Evolutionary conservation across 2,113 vertebrate genomes (phyloP).

Genomic region (Syrmaticus mikado): DNA sequence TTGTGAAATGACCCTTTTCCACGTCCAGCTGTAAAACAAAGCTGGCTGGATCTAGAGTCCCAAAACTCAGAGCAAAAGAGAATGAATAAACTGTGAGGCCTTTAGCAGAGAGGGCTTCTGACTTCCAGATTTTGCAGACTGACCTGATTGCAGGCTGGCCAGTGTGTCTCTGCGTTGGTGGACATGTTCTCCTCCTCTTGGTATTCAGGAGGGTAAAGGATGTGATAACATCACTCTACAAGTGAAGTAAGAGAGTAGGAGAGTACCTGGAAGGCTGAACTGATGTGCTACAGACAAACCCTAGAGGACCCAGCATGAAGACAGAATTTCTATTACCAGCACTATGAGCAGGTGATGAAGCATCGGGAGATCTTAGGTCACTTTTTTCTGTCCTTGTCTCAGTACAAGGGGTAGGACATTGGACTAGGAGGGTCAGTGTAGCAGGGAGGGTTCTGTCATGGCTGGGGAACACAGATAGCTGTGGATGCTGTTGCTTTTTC

Average conservation of each 20-base stretch:
- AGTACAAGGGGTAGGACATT: not conserved
- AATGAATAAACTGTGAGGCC: not conserved
- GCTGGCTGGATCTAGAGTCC: conserved; percentile 23
- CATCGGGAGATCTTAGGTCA: not conserved
- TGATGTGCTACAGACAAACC: not conserved
- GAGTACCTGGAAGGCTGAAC: not conserved
- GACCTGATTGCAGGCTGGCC: not conserved
- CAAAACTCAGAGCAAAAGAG: conserved; percentile 37
- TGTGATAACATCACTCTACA: not conserved
- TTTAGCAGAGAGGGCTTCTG: not conserved
- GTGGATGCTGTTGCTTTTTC: not conserved
- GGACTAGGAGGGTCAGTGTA: not conserved
- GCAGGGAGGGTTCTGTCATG: not conserved
- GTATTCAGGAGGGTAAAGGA: not conserved
- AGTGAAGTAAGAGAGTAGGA: not conserved
- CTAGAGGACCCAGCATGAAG: not conserved
- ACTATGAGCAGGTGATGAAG: not conserved
- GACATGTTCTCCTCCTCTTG: not conserved
- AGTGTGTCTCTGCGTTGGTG: not conserved
- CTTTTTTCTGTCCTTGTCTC: not conserved
- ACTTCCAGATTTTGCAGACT: not conserved
- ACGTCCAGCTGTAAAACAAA: conserved; percentile 37
- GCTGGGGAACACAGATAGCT: not conserved
- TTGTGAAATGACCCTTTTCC: conserved; percentile 49
- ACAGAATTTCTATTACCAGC: not conserved